Conservation (phyloP, 2,888 invertebrate genomes). For the Ichneumon xanthorius region DNA sequence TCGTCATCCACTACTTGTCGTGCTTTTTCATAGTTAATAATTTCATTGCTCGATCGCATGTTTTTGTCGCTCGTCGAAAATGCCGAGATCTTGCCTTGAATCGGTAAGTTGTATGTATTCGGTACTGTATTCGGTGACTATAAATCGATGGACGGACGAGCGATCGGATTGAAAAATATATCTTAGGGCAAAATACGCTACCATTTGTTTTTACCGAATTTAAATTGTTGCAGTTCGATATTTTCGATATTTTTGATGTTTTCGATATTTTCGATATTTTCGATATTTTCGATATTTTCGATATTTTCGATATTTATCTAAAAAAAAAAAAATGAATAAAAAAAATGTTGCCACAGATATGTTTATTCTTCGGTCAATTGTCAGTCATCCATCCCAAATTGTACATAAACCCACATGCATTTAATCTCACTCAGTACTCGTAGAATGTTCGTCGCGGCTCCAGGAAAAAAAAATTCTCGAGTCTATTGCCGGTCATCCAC, state of each 20-base stretch:
- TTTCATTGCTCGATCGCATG: slow-evolving; percentile 45
- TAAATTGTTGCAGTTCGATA: not conserved
- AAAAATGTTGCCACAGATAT: not conserved
- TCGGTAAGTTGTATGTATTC: slow-evolving; percentile 44
- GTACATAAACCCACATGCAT: not conserved
- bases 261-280: too few relatives aligned
- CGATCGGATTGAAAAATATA: not conserved
- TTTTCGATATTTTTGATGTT: too few relatives aligned
- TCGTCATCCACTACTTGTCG: not conserved
- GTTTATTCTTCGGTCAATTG: not conserved
- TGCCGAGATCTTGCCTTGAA: slow-evolving; percentile 15
- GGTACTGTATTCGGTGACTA: not conserved
- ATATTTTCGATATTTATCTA: not conserved
- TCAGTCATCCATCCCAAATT: not conserved
- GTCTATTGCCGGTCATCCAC: not conserved
- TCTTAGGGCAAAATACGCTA: too few relatives aligned
- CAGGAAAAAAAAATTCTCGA: not conserved
- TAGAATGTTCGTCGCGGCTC: not conserved
- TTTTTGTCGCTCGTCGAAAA: slow-evolving; percentile 34
- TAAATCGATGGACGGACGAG: not conserved
- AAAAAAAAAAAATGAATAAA: not conserved
- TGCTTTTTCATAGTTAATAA: slow-evolving; percentile 35
- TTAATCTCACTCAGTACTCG: not conserved
- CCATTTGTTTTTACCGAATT: too few relatives aligned
- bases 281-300: too few relatives aligned